A percentile compares a stretch with the other conserved stretches of the same genome.
Evolutionary conservation across 2,797 vertebrate species (phyloP).

Genomic region (Propithecus perrieri): DNA sequence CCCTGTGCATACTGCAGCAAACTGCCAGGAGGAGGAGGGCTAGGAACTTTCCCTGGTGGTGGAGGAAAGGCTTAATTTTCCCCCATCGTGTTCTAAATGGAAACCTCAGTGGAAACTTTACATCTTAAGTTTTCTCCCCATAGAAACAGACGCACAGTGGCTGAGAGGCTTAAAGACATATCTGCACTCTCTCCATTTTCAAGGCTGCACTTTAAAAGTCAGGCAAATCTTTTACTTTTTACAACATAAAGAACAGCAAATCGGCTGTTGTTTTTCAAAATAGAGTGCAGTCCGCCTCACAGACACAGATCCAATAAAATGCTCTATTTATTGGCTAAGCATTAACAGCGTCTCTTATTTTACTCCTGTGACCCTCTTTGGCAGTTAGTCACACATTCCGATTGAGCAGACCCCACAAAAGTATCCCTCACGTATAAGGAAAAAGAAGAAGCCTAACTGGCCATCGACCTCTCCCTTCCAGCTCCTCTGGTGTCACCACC

Average conservation of each 20-base stretch:
- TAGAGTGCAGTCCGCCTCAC: neutral
- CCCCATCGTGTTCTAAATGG: neutral
- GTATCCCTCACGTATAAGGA: constrained; percentile 55
- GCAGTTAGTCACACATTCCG: constrained; percentile 73
- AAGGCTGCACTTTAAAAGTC: constrained; percentile 8
- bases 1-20: neutral
- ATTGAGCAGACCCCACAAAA: constrained; percentile 61
- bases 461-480: constrained; percentile 47
- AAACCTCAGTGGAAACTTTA: constrained; percentile 20
- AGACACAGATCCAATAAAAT: constrained; percentile 71
- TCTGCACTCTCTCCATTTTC: constrained; percentile 5
- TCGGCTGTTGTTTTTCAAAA: constrained; percentile 51
- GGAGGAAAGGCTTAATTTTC: neutral
- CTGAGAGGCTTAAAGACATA: neutral
- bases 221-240: constrained; percentile 32
- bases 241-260: constrained; percentile 10
- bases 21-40: neutral
- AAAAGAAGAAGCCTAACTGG: constrained; percentile 55
- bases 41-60: neutral
- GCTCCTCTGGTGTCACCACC: neutral
- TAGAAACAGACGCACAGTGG: neutral
- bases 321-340: constrained; percentile 71
- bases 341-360: constrained; percentile 68
- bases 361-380: constrained; percentile 65
- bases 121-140: neutral